Evolutionary conservation across 1,140 invertebrate genomes (phyloP), one percentile per base, ranked within the genome.

Genomic region (Andrena cerasifolii): DNA sequence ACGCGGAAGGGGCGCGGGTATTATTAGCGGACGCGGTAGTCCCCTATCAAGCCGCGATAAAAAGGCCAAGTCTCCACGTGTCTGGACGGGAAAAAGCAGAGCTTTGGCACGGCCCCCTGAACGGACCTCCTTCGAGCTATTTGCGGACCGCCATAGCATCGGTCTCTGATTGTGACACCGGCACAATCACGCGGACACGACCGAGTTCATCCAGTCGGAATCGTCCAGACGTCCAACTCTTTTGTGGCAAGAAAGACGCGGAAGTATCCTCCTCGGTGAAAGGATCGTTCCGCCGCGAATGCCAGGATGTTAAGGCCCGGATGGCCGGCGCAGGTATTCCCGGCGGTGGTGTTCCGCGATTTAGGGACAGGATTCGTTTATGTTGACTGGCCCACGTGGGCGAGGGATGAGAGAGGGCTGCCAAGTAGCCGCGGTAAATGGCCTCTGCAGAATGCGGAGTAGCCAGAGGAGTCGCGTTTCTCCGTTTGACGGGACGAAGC

Each of bases 371-470:
- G n/a, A n/a, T n/a, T 59, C 26, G 12, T 33, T 16, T 72, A 72
- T 61, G 49, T 62, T 16, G 16, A 72, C 40, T n/a, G 40, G 43
- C 70, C n/a, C 56, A 72, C 56, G 56, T 62, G 56, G 56, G n/a
- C 33, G 43, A 62, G 24, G 31, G 49, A 62, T 73, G 66, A 74
- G 53, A 21, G 53, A 8, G 31, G 56, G 10, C 51, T 28, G 10
- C 65, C 45, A 31, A 49, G 51, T 53, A 14, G 18, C 43, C 24
- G 61, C 87, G 86, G 86, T 86, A 86, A 86, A 88, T 66, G 85
- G 80, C 86, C 87, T 88, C 87, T 83, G 84, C 65, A 86, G 88
- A 86, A 89, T 89, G 86, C 78, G 80, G 74, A 76, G 45, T 58
- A 36, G 47, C 74, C 49, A 49, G 18, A 65, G 33, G 70, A 67